Base-by-base conservation (phyloP, 2,888 invertebrate genomes). In the Leucophora obtusa region DNA sequence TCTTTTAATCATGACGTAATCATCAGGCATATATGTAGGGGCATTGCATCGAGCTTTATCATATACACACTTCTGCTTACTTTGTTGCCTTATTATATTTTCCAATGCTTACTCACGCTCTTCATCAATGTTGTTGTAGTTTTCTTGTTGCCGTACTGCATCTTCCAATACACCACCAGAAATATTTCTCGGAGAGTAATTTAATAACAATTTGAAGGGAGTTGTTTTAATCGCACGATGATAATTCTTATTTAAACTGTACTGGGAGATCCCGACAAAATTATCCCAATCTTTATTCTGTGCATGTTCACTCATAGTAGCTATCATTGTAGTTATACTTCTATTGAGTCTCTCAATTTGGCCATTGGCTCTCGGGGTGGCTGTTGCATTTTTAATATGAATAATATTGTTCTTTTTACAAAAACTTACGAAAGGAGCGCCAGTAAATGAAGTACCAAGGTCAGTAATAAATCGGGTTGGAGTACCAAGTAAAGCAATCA, bases 381-480 rank as follows among this genome's bases (percentile, higher is more conserved):
- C 84, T n/a, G 84, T 84, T 14, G 86, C 84, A 59, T 83, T 85
- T 58, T 80, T 77, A 8, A 84, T 58, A 62, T 85, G 84, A 56
- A 83, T 66, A 11, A 84, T 82, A 8, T 77, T 77, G 8, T 78
- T 38, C 0, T 68, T 33, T 65, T 74, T 63, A 76, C 88, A 89
- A 73, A 86, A 88, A 10, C 78, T 72, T 59, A 83, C 73, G 69
- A 90, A 91, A 2, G 66, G 51, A 15, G 84, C 83, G 4, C 87
- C 85, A 0, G 89, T 90, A 70, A 88, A 90, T 8, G 84, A 84
- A 14, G 87, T 85, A n/a, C 90, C 89, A 35, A 86, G 78, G 73
- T 91, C 90, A 1, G 86, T 85, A 14, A 90, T 86, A n/a, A 90
- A 79, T n/a, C 85, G 73, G 2, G 60, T 79, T n/a, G 87, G 86